Conservation (phyloP, 2,888 invertebrate genomes). For the Cataglyphis altisquamis region DNA sequence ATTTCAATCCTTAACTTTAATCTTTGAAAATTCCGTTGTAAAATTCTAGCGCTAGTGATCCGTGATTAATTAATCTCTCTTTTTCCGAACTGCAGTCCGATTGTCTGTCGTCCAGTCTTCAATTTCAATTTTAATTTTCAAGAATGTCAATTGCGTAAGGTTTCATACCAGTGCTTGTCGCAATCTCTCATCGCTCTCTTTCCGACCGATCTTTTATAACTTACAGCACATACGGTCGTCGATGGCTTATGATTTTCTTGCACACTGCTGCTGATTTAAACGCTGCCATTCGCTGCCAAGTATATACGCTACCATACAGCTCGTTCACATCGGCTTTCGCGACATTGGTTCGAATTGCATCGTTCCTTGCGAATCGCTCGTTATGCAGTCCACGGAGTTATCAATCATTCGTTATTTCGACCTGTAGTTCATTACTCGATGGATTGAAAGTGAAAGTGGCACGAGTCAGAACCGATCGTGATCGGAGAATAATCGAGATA, state of each 20-base stretch:
- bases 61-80: background rate
- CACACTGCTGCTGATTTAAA: conserved; percentile 42
- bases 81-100: background rate
- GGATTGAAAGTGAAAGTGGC: conserved; percentile 45
- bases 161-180: background rate
- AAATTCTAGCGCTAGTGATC: background rate
- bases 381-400: conserved; percentile 21
- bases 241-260: conserved; percentile 48
- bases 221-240: background rate
- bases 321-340: conserved; percentile 6
- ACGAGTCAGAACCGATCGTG: conserved; percentile 27
- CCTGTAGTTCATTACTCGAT: conserved; percentile 25
- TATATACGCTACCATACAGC: background rate
- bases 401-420: conserved; percentile 39
- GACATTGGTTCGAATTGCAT: conserved; percentile 34
- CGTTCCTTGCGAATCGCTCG: conserved; percentile 31
- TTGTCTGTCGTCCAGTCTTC: background rate
- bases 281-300: conserved; percentile 16
- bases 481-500: background rate
- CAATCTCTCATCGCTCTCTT: background rate
- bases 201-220: background rate
- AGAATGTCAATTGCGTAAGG: background rate
- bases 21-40: background rate
- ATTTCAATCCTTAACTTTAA: background rate
- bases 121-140: background rate